phyloP scores from a whole-genome alignment of 2,113 vertebrate species.

The Struthio camelus region DNA sequence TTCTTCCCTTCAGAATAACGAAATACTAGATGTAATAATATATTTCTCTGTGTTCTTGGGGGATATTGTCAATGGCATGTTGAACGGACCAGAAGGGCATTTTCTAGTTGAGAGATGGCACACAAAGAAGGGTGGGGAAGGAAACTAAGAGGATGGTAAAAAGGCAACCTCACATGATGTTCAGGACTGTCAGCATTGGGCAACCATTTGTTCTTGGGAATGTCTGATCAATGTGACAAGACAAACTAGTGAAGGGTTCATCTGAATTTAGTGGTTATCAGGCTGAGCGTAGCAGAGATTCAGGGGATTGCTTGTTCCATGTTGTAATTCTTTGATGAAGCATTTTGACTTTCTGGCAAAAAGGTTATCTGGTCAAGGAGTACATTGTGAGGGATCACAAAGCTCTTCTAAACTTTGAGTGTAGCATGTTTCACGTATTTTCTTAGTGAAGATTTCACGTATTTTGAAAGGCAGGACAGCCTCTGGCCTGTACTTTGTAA shows the following conservation, averaged over 20 bases:
- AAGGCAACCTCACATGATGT: not conserved
- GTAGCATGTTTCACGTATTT: not conserved
- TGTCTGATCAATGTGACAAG: too few relatives aligned
- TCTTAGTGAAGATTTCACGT: not conserved
- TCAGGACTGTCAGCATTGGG: not conserved
- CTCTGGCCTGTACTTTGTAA: not conserved
- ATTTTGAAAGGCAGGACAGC: not conserved
- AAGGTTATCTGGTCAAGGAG: too few relatives aligned
- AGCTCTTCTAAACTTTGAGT: not conserved
- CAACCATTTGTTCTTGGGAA: not conserved
- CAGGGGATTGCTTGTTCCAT: too few relatives aligned
- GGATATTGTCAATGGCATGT: not conserved
- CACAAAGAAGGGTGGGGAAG: not conserved
- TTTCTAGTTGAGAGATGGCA: not conserved
- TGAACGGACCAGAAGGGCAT: not conserved
- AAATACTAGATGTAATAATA: not conserved
- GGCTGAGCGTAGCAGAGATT: too few relatives aligned
- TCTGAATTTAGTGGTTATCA: too few relatives aligned
- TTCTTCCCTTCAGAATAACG: not conserved
- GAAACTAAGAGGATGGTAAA: not conserved
- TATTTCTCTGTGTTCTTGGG: not conserved
- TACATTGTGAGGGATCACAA: not conserved
- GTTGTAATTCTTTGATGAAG: too few relatives aligned
- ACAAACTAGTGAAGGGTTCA: too few relatives aligned
- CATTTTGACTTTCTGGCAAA: too few relatives aligned